These are phyloP conservation scores for Ephestia elutella DNA, from an alignment of 1,140 invertebrate species.

Conservation along the genomic window DNA sequence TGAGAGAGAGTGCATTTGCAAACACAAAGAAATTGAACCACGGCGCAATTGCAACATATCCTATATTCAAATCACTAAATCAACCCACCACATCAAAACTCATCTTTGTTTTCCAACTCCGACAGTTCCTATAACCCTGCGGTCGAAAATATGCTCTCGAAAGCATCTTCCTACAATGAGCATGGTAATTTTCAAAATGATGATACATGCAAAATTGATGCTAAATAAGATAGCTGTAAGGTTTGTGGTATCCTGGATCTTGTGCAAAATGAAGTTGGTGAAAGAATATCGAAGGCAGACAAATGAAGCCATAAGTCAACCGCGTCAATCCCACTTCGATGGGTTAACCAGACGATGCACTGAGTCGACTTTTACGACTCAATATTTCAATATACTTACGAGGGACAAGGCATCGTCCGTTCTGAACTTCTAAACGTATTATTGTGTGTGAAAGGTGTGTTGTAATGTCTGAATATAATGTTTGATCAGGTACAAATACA, in stretches of 20 bases:
- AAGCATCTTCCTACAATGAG: constrained; percentile 27
- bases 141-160: constrained; percentile 49
- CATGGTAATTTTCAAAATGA: not conserved
- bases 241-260: not conserved
- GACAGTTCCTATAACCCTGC: constrained; percentile 60
- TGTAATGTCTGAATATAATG: not conserved
- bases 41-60: constrained; percentile 9
- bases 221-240: not conserved
- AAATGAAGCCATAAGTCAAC: constrained; percentile 68
- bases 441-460: not conserved
- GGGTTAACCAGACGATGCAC: constrained; percentile 49
- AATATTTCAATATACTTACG: constrained; percentile 71
- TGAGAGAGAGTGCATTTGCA: not conserved
- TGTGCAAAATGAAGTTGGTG: constrained; percentile 23
- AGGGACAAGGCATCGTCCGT: constrained; percentile 42
- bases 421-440: constrained; percentile 13
- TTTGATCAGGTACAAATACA: not conserved
- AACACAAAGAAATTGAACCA: constrained; percentile 10
- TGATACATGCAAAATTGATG: not conserved
- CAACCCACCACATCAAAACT: constrained; percentile 48
- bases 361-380: constrained; percentile 57
- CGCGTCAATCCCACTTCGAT: constrained; percentile 39
- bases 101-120: constrained; percentile 65
- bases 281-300: constrained; percentile 60
- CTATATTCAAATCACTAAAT: constrained; percentile 46